Evolutionary conservation across 2,797 vertebrate species (phyloP).

Genomic region (Paratrypauchen microcephalus): DNA sequence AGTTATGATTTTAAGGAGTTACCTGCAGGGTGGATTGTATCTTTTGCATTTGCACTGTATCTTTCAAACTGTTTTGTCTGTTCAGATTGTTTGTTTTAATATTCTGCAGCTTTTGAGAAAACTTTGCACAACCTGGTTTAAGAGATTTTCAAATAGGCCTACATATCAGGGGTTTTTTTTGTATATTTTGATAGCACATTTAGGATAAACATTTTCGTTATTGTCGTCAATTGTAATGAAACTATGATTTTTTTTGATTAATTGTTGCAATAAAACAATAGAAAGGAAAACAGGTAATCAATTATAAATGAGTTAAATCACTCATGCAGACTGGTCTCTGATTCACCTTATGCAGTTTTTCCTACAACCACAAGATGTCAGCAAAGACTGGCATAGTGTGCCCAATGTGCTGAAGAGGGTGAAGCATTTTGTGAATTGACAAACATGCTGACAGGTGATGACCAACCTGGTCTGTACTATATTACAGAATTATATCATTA

Average conservation of each 20-base stretch:
- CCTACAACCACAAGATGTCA: slow-evolving; percentile 42
- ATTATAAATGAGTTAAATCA: neutral
- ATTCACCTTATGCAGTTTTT: slow-evolving; percentile 9
- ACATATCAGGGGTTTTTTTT: neutral
- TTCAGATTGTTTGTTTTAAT: neutral
- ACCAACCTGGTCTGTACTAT: neutral
- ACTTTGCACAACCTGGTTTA: neutral
- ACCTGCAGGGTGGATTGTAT: too few relatives aligned
- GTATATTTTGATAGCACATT: neutral
- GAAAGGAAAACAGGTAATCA: neutral
- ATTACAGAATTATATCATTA: neutral
- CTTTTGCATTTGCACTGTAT: neutral
- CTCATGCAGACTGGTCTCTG: neutral
- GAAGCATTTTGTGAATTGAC: neutral
- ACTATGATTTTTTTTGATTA: neutral
- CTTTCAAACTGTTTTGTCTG: neutral
- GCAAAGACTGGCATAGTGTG: slow-evolving; percentile 9
- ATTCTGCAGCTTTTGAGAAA: slow-evolving; percentile 1
- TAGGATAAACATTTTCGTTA: neutral
- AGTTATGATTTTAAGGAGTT: too few relatives aligned
- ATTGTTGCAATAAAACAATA: neutral
- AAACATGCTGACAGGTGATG: neutral
- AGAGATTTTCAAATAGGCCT: neutral
- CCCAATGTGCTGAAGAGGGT: neutral
- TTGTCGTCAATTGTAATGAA: neutral